Base-by-base conservation (phyloP, 2,888 invertebrate genomes). In the Perizoma flavofasciatum region DNA sequence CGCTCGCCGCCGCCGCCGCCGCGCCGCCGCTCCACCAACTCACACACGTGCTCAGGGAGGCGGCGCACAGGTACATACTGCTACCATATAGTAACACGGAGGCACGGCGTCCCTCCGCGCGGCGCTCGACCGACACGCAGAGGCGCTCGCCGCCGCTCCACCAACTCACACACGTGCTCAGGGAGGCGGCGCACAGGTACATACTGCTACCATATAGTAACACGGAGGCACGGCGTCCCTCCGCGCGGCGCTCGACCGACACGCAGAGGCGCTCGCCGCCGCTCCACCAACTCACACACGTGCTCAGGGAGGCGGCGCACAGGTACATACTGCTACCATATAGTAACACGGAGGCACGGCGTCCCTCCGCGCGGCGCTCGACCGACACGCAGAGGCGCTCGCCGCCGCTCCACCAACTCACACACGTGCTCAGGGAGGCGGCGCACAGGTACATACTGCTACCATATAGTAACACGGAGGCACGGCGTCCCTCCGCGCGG, bases 61-160 rank as follows among this genome's bases (percentile, higher is more conserved):
- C 82, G 4, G 77, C 85, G 44, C 88, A 83, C 71, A 71, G 75
- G 88, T 88, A 65, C 33, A 6, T 7, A 43, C n/a, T n/a, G n/a
- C n/a, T n/a, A n/a, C n/a, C n/a, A n/a, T n/a, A n/a, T n/a, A n/a
- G n/a, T n/a, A n/a, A n/a, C n/a, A n/a, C n/a, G n/a, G n/a, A n/a
- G n/a, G n/a, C 4, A 66, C 75, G 0, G 79, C 77, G 7, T 49
- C 78, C 0, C 82, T 89, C 59, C 80, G 82, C 5, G 72, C 75
- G 0, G 89, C 89, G 44, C 81, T 89, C 4, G 82, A 88, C 47
- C 71, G 81, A 0, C 89, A 86, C 77, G 69, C 82, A 0, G 86
- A 82, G 6, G 76, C 75, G 56, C 80, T 88, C n/a, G 33, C 68
- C 63, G 39, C 61, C 49, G 50, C 72, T 47, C 46, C 69, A 77